Percentiles rank a stretch among this genome's conserved stretches.
Evolutionary conservation across 1,140 invertebrate genomes (phyloP).

Genomic region (Drosophila simulans): DNA sequence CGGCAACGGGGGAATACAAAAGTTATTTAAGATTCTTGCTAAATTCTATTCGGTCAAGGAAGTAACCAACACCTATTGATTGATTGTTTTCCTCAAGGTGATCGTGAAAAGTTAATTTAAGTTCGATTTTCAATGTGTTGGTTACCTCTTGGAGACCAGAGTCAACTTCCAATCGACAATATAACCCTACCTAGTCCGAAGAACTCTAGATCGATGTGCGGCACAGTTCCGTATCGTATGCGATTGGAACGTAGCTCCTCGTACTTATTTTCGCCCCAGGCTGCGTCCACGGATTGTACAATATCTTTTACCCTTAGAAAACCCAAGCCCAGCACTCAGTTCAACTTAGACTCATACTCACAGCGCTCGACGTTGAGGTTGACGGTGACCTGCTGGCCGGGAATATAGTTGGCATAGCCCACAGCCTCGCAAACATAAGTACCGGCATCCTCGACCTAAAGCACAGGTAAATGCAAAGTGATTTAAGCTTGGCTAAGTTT

Average conservation of each 20-base stretch:
- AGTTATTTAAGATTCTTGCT: background rate
- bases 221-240: slow-evolving; percentile 81
- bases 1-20: slow-evolving; percentile 9
- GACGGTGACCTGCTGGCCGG: slow-evolving; percentile 87
- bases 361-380: slow-evolving; percentile 90
- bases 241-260: slow-evolving; percentile 70
- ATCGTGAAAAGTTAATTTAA: too few species aligned
- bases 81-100: too few species aligned
- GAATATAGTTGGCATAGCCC: slow-evolving; percentile 85
- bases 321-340: background rate
- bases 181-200: slow-evolving; percentile 80
- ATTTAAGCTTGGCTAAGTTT: background rate
- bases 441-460: slow-evolving; percentile 89
- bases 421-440: slow-evolving; percentile 93
- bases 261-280: slow-evolving; percentile 83
- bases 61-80: background rate
- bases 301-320: background rate
- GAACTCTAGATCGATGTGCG: slow-evolving; percentile 83
- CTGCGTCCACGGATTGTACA: slow-evolving; percentile 61
- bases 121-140: background rate
- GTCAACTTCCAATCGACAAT: too few species aligned
- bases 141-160: background rate
- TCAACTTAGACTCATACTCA: slow-evolving; percentile 85
- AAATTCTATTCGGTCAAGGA: background rate
- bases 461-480: background rate